Percentiles rank a stretch among this genome's conserved stretches.
Conservation (phyloP, 2,888 invertebrate species). For the Acanthosepion lycidas region DNA sequence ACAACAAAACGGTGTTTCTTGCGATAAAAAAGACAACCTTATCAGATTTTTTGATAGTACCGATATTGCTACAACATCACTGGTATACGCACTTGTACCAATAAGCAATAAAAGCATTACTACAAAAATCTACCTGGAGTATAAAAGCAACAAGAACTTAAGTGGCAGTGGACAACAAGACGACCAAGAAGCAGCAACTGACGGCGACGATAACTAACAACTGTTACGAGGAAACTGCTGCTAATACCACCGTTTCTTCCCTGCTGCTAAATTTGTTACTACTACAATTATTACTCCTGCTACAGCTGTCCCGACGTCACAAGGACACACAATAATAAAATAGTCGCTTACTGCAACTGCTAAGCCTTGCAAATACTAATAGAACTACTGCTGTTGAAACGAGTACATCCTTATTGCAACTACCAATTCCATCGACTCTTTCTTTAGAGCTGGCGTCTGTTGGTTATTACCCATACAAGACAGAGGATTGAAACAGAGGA, state of each 20-base stretch:
- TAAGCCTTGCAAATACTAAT: conserved; percentile 9
- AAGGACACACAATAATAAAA: neutral
- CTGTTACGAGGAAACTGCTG: neutral
- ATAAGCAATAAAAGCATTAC: neutral
- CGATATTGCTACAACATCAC: neutral
- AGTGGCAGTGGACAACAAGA: neutral
- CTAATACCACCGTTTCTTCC: neutral
- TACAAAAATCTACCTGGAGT: neutral
- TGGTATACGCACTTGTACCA: neutral
- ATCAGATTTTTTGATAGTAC: neutral
- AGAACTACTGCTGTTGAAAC: conserved; percentile 4
- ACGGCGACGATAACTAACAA: neutral
- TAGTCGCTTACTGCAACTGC: conserved; percentile 8
- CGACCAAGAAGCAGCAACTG: neutral
- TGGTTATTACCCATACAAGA: neutral
- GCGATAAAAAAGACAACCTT: neutral
- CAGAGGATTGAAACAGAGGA: neutral
- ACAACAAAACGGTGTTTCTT: neutral
- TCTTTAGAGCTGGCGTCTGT: neutral
- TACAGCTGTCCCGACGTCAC: neutral
- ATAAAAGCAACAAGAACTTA: neutral
- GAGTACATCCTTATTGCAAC: neutral
- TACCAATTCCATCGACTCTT: neutral
- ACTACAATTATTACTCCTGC: conserved; percentile 14
- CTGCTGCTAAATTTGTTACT: neutral